Conservation (phyloP, 2,888 invertebrate species). For the Campaea margaritaria region DNA sequence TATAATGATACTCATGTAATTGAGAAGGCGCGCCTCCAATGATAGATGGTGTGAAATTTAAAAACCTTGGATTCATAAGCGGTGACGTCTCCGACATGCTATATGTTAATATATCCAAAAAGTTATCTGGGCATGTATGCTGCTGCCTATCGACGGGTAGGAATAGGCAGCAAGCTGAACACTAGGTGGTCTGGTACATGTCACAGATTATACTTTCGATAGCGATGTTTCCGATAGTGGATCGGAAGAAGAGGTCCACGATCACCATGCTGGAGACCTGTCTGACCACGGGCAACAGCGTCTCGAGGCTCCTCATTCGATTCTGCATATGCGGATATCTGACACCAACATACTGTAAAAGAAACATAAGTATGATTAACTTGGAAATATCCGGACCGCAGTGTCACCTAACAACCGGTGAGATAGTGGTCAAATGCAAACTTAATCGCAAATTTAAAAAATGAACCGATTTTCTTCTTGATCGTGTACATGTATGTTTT, state of each 20-base stretch:
- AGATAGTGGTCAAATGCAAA: too few species aligned
- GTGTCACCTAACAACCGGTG: too few species aligned
- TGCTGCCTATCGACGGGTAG: background rate
- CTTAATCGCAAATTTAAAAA: too few species aligned
- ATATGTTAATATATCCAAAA: background rate
- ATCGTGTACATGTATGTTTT: too few species aligned
- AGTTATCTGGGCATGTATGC: background rate
- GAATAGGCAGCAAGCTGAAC: conserved; percentile 1
- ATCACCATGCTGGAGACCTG: conserved; percentile 88
- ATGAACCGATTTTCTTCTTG: too few species aligned
- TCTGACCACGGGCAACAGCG: conserved; percentile 88
- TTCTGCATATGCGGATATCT: conserved; percentile 83
- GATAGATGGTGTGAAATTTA: too few species aligned
- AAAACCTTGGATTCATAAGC: too few species aligned
- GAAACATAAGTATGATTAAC: conserved; percentile 16
- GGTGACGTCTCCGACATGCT: too few species aligned
- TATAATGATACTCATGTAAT: too few species aligned
- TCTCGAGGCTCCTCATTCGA: conserved; percentile 90
- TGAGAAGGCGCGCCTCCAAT: too few species aligned
- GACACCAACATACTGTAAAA: conserved; percentile 69
- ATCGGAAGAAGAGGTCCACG: conserved; percentile 93
- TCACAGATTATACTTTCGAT: conserved; percentile 93
- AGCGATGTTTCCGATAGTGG: conserved; percentile 91
- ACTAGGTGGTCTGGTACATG: conserved; percentile 87
- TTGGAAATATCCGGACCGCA: too few species aligned